Evolutionary conservation across 2,888 invertebrate species (phyloP).

Genomic region (Cryptosula pallasiana): DNA sequence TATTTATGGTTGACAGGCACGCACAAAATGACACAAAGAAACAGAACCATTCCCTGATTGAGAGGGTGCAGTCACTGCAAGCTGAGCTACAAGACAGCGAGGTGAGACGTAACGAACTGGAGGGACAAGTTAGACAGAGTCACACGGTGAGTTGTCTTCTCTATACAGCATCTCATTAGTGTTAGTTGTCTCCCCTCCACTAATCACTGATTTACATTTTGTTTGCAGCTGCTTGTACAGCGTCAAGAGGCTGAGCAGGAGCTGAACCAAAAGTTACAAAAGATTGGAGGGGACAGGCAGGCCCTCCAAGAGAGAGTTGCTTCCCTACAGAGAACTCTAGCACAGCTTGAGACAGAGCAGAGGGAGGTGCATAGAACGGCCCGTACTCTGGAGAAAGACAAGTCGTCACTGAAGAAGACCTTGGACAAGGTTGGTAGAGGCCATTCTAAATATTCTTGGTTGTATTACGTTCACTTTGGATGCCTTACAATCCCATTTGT

Average conservation of each 20-base stretch:
- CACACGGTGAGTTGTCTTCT: slow-evolving; percentile 46
- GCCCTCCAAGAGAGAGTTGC: slow-evolving; percentile 59
- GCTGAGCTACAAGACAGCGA: slow-evolving; percentile 48
- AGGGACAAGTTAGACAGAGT: slow-evolving; percentile 50
- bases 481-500: too few species aligned
- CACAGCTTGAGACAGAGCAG: slow-evolving; percentile 71
- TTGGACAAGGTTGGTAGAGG: slow-evolving; percentile 47
- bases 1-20: slow-evolving; percentile 27
- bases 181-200: too few species aligned
- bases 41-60: slow-evolving; percentile 50
- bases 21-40: slow-evolving; percentile 49
- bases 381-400: slow-evolving; percentile 57
- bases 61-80: slow-evolving; percentile 48
- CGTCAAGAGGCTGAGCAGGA: slow-evolving; percentile 66
- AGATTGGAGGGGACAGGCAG: slow-evolving; percentile 62
- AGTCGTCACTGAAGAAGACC: slow-evolving; percentile 51
- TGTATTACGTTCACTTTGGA: too few species aligned
- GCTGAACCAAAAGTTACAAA: slow-evolving; percentile 68
- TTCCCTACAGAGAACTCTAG: slow-evolving; percentile 49
- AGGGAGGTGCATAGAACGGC: slow-evolving; percentile 62
- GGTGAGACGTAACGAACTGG: slow-evolving; percentile 49
- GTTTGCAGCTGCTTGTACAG: slow-evolving; percentile 45
- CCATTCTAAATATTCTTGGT: too few species aligned
- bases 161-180: too few species aligned
- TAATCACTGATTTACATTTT: too few species aligned